A percentile compares a stretch with the other conserved stretches of the same genome.
Evolutionary conservation across 1,140 invertebrate genomes (phyloP).

Genomic region (Antheraea pernyi): DNA sequence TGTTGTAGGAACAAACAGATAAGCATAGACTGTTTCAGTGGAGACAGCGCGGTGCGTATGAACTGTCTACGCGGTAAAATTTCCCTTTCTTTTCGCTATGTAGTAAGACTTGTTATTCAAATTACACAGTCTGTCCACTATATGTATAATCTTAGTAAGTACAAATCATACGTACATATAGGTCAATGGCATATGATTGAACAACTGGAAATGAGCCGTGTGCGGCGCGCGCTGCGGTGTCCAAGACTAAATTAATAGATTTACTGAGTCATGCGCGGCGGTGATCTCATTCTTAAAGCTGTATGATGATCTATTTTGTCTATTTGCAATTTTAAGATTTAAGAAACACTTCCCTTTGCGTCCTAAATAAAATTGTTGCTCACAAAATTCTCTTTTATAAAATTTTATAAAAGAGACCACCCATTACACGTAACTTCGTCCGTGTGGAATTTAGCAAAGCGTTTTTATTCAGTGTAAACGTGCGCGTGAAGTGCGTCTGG

Average conservation of each 20-base stretch:
- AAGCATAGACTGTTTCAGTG: no score
- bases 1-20: no score
- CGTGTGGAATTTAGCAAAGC: no score
- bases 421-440: no score
- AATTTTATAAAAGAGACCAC: no score
- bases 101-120: conserved; percentile 8
- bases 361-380: not conserved
- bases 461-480: no score
- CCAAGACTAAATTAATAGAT: conserved; percentile 26
- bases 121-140: conserved; percentile 6
- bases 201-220: conserved; percentile 28
- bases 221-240: conserved; percentile 18
- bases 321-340: not conserved
- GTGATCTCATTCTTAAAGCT: conserved; percentile 34
- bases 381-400: not conserved
- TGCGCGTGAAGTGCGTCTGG: no score
- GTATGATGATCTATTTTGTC: not conserved
- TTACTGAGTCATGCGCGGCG: conserved; percentile 24
- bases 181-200: conserved; percentile 54
- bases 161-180: conserved; percentile 32
- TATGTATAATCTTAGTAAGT: conserved; percentile 21
- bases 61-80: not conserved
- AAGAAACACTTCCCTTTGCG: not conserved
- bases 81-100: conserved; percentile 6
- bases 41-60: not conserved